Conservation (phyloP, 2,888 invertebrate genomes). For the Coenonympha arcania region DNA sequence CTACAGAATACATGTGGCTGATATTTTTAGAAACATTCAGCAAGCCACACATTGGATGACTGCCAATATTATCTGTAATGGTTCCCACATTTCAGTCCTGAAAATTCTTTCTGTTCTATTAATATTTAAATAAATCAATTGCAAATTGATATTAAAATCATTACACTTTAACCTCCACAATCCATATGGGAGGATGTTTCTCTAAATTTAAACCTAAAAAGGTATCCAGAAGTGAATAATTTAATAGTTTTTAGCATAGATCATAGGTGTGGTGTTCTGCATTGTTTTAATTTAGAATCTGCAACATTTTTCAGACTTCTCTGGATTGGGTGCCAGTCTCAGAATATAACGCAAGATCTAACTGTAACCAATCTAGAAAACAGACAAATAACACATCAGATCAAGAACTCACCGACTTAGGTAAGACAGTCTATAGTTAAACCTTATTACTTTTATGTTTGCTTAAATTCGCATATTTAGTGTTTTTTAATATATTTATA, state of each 20-base stretch:
- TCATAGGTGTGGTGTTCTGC: conserved; percentile 2
- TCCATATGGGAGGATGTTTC: conserved; percentile 68
- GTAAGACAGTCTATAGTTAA: conserved; percentile 38
- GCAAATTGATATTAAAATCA: conserved; percentile 16
- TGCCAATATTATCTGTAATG: conserved; percentile 49
- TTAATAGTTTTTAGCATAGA: conserved; percentile 2
- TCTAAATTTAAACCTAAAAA: conserved; percentile 64
- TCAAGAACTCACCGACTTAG: conserved; percentile 66
- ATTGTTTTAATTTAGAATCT: conserved; percentile 20
- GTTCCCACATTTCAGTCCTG: conserved; percentile 27
- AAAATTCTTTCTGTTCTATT: conserved; percentile 28
- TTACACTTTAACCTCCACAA: conserved; percentile 3
- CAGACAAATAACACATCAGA: conserved; percentile 66
- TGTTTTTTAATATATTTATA: no score
- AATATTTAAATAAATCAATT: conserved; percentile 26
- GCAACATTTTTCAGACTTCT: conserved; percentile 57
- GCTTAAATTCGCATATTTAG: no score
- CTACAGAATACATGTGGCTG: conserved; percentile 43
- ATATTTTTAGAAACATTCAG: conserved; percentile 60
- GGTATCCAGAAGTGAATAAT: conserved; percentile 37
- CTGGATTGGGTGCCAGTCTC: conserved; percentile 72
- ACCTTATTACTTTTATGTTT: not conserved
- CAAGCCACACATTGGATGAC: conserved; percentile 51
- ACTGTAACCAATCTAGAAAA: conserved; percentile 67
- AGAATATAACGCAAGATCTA: conserved; percentile 65